These are phyloP conservation scores for Sphecodes monilicornis DNA, from an alignment of 2,888 invertebrate genomes.

Conservation along the genomic window DNA sequence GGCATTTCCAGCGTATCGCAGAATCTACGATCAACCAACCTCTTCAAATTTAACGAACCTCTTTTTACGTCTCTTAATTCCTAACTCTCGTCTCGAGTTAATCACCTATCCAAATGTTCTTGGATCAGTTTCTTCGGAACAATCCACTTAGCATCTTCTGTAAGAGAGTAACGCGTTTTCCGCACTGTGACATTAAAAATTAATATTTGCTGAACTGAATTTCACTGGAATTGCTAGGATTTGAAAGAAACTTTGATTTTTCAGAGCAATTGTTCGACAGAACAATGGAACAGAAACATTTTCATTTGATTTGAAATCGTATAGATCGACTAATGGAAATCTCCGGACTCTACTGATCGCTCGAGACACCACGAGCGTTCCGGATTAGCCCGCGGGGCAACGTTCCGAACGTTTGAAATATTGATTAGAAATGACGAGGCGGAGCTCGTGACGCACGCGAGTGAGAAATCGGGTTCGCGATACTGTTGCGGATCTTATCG, in stretches of 20 bases:
- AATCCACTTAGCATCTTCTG: not conserved
- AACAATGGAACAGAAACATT: no score
- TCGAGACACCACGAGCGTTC: not conserved
- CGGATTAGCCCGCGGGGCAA: not conserved
- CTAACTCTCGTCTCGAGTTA: not conserved
- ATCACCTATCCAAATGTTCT: not conserved
- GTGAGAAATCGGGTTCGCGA: not conserved
- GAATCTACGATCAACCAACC: not conserved
- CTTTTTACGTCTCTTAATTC: not conserved
- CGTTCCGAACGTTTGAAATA: not conserved
- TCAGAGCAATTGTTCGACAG: no score
- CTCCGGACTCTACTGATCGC: not conserved
- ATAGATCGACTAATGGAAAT: not conserved
- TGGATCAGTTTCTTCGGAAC: not conserved
- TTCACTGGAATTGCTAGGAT: no score
- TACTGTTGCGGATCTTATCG: not conserved
- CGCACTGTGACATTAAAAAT: no score
- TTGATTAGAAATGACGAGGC: not conserved
- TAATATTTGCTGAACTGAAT: no score
- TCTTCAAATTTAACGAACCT: not conserved
- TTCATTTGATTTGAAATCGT: no score
- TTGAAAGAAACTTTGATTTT: no score
- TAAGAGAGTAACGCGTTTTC: no score
- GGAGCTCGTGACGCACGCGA: not conserved
- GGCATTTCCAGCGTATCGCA: not conserved